Conservation (phyloP, 2,113 vertebrate species). For the Gymnocephalus cernua region DNA sequence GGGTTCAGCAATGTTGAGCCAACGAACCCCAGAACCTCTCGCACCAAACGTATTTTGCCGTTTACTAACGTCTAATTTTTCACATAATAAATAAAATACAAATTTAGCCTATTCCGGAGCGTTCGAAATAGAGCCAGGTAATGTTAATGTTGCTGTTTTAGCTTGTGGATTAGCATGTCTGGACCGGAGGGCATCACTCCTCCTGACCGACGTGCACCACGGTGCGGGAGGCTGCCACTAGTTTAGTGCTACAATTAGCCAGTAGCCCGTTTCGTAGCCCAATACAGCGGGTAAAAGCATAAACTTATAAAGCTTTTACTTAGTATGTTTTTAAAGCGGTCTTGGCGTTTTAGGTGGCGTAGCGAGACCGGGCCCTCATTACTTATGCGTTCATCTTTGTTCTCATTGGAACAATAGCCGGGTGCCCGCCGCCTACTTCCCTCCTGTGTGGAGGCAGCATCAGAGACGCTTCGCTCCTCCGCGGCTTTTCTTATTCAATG, state of each 20-base stretch:
- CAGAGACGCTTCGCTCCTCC: conserved; percentile 39
- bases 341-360: background rate
- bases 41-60: background rate
- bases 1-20: conserved; percentile 21
- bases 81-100: no score
- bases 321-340: background rate
- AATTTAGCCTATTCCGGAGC: background rate
- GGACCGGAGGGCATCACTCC: conserved; percentile 24
- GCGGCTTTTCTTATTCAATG: conserved; percentile 37
- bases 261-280: no score
- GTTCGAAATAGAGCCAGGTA: background rate
- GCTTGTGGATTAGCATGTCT: conserved; percentile 24
- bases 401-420: conserved; percentile 83
- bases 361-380: conserved; percentile 63
- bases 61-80: background rate
- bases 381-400: conserved; percentile 83
- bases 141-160: background rate
- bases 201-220: background rate
- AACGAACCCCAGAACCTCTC: background rate
- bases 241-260: background rate
- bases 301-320: background rate
- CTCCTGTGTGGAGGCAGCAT: conserved; percentile 49
- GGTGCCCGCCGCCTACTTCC: conserved; percentile 58
- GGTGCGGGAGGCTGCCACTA: background rate
- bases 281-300: background rate